Base-by-base conservation (phyloP, 2,797 vertebrate species). In the Gephyroberyx darwinii region DNA sequence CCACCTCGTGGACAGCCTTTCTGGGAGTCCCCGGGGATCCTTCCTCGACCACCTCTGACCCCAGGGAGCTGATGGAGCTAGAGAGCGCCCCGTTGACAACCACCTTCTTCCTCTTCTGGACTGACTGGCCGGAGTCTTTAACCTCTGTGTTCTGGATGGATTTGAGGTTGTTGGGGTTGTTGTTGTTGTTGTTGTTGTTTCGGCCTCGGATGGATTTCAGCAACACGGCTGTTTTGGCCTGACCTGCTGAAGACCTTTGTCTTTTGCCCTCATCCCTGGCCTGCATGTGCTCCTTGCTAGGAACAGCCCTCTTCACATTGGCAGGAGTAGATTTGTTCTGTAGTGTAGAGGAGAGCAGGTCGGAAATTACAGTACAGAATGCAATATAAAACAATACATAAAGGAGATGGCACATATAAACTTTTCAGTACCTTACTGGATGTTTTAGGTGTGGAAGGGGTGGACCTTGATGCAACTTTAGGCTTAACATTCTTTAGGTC, bases 401-500 rank as follows among this genome's bases (percentile, higher is more conserved):
- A 13, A 41, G 10, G 39, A 41, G 39, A 41, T 69, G 5, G 12
- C 20, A 48, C 8, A 53, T 16, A 2, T 39, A 2, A 16, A 17
- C 2, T 26, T 30, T 37, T 54, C 13, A 51, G 30, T 85, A 90
- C 85, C 58, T 86, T 80, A 16, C 55, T 20, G 1, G 73, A 51
- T 2, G 93, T 88, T 88, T 91, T 95, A 53, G 89, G 37, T 8
- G 85, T 84, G 5, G 83, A 89, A 0, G 85, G 51, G 16, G 65
- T 74, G 45, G 93, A 65, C 48, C 94, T 87, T 4, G 94, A 95
- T 48, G 93, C 84, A 20, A 95, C 93, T 89, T 96, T 97, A 47
- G 95, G 92, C 74, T 95, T 96, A 19, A 95, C 74, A 0, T 95
- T 90, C 86, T 93, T 96, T 55, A 95, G 92, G 81, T 96, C 94